Conservation (phyloP, 2,797 vertebrate species). For the Chelonia mydas region DNA sequence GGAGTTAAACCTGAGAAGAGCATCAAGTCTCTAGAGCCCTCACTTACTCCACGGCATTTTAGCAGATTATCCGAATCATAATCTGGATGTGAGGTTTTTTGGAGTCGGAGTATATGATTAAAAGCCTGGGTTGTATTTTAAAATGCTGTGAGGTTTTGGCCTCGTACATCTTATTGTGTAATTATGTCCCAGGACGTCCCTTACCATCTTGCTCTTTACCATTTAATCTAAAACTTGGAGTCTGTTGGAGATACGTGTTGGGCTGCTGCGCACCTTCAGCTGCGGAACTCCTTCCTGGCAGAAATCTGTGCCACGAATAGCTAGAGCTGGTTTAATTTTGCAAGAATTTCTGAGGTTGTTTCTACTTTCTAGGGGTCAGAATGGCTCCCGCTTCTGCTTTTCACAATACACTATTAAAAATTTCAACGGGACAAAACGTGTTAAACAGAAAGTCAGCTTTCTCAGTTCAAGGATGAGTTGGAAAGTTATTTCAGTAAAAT, state of each 20-base stretch:
- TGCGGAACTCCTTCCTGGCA: slow-evolving; percentile 1
- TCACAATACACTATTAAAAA: background rate
- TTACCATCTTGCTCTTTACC: background rate
- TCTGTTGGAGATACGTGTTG: background rate
- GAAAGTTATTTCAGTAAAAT: background rate
- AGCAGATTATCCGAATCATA: background rate
- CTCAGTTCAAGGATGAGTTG: background rate
- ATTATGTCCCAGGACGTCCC: background rate
- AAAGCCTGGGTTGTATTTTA: slow-evolving; percentile 39
- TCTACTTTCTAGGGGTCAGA: background rate
- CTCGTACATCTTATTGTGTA: background rate
- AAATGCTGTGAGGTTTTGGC: slow-evolving; percentile 14
- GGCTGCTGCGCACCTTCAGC: background rate
- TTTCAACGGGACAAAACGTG: background rate
- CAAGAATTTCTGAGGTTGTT: background rate
- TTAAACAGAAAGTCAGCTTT: background rate
- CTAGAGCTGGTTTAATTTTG: background rate
- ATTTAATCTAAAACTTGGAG: background rate
- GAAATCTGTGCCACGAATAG: background rate
- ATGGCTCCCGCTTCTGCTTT: slow-evolving; percentile 12
- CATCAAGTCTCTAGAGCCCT: background rate
- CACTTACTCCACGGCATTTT: rapidly evolving
- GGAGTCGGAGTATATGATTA: background rate
- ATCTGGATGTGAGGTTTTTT: background rate
- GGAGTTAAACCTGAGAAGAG: background rate